Conservation (phyloP, 30 jellyfish, hydroid and myxozoan genomes). For the Morbakka virulenta region DNA sequence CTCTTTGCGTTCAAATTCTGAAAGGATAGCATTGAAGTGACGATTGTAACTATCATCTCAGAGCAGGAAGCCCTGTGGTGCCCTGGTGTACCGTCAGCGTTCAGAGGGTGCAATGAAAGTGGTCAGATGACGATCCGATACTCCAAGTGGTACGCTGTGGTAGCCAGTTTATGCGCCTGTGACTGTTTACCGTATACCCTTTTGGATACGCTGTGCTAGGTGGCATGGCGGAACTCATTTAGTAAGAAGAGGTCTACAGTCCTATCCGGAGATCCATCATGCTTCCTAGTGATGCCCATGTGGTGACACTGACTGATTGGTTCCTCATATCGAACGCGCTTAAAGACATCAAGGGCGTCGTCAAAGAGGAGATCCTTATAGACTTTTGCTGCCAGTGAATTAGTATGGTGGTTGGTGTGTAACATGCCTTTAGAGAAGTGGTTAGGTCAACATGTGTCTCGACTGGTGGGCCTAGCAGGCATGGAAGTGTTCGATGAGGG, state of each 20-base stretch:
- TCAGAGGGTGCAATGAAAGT: slow-evolving; percentile 48
- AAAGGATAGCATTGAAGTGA: neutral
- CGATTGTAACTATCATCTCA: slow-evolving; percentile 48
- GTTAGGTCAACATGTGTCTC: no score
- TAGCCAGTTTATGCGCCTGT: slow-evolving; percentile 19
- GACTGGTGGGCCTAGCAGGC: no score
- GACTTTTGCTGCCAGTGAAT: slow-evolving; percentile 32
- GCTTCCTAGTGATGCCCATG: neutral
- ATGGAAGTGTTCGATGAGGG: no score
- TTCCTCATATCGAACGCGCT: slow-evolving; percentile 5
- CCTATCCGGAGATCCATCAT: no score
- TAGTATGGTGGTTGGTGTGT: slow-evolving; percentile 2
- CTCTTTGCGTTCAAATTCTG: slow-evolving; percentile 1
- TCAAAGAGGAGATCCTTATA: slow-evolving; percentile 21
- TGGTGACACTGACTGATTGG: neutral
- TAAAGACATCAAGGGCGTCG: slow-evolving; percentile 20
- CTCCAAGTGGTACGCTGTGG: slow-evolving; percentile 24
- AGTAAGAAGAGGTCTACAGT: slow-evolving; percentile 42
- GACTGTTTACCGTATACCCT: slow-evolving; percentile 13
- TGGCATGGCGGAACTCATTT: slow-evolving; percentile 19
- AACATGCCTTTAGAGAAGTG: no score
- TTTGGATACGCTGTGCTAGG: slow-evolving; percentile 25
- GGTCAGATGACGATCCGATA: slow-evolving; percentile 17
- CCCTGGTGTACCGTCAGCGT: slow-evolving; percentile 41
- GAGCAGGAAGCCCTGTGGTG: slow-evolving; percentile 46